Conservation (phyloP, 2,888 invertebrate genomes). For the Oligia latruncula region DNA sequence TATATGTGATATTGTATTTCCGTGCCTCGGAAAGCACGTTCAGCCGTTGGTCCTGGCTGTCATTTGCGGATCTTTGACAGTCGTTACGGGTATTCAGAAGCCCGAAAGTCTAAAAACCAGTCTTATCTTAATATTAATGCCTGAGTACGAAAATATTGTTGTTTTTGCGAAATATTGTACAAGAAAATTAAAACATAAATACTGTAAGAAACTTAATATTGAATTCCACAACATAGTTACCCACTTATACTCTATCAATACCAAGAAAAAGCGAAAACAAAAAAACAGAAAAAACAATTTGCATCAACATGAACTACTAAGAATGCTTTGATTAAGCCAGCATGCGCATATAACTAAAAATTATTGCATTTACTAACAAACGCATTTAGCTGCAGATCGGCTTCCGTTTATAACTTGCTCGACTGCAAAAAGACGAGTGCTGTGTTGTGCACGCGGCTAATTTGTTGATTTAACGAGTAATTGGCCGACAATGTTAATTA, state of each 20-base stretch:
- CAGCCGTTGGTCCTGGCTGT: too few relatives aligned
- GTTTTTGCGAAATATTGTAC: neutral
- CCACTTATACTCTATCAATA: constrained; percentile 8
- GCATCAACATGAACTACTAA: neutral
- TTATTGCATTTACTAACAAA: constrained; percentile 66
- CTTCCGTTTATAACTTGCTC: constrained; percentile 64
- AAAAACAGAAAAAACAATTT: constrained; percentile 9
- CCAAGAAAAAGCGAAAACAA: constrained; percentile 20
- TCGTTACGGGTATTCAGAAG: too few relatives aligned
- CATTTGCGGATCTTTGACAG: too few relatives aligned
- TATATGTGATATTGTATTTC: too few relatives aligned
- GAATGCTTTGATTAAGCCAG: constrained; percentile 54
- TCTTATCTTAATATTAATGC: too few relatives aligned
- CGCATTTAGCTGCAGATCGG: constrained; percentile 57
- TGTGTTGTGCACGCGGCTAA: constrained; percentile 77
- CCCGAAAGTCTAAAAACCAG: too few relatives aligned
- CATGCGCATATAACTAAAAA: constrained; percentile 62
- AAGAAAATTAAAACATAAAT: neutral
- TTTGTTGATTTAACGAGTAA: constrained; percentile 86
- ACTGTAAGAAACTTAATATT: neutral
- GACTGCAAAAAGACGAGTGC: constrained; percentile 80
- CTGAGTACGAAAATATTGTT: too few relatives aligned
- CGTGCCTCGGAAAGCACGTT: too few relatives aligned
- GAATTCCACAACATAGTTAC: constrained; percentile 6
- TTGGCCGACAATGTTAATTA: constrained; percentile 83